Evolutionary conservation across 2,888 invertebrate species (phyloP).

Genomic region (Andrena camellia): DNA sequence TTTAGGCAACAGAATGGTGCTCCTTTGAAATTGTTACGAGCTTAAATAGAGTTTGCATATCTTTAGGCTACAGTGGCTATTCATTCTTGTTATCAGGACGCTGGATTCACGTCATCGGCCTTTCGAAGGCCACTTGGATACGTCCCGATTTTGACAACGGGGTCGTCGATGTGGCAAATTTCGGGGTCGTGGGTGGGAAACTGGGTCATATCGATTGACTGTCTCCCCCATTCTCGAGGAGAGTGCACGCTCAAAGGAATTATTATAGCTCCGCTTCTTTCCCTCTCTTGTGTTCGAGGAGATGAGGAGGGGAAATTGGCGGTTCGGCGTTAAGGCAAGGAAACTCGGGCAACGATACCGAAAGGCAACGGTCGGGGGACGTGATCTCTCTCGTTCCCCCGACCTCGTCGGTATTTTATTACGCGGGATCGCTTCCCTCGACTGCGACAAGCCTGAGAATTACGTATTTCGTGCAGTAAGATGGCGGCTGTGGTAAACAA

Average conservation of each 20-base stretch:
- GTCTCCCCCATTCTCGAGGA: slow-evolving; percentile 40
- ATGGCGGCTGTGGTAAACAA: no score
- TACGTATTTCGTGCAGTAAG: neutral
- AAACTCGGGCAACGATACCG: slow-evolving; percentile 19
- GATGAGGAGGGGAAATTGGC: slow-evolving; percentile 33
- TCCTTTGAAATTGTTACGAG: neutral
- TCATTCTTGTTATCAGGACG: slow-evolving; percentile 4
- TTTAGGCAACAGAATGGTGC: no score
- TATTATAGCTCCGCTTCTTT: slow-evolving; percentile 41
- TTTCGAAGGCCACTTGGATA: slow-evolving; percentile 20
- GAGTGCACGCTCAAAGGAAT: slow-evolving; percentile 45
- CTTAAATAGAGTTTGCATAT: neutral
- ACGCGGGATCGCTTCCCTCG: neutral
- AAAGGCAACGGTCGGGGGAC: neutral
- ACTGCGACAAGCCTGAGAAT: neutral
- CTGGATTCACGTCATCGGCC: neutral
- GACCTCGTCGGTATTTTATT: neutral
- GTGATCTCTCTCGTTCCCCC: neutral
- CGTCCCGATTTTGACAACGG: slow-evolving; percentile 55
- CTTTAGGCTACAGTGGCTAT: no score
- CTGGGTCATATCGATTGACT: slow-evolving; percentile 72
- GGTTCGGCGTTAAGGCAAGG: slow-evolving; percentile 2
- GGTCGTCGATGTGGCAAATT: slow-evolving; percentile 65
- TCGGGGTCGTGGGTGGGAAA: slow-evolving; percentile 66
- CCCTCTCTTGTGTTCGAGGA: slow-evolving; percentile 39